Base-by-base conservation (phyloP, 2,888 invertebrate genomes). In the Stegophylla sp. region DNA sequence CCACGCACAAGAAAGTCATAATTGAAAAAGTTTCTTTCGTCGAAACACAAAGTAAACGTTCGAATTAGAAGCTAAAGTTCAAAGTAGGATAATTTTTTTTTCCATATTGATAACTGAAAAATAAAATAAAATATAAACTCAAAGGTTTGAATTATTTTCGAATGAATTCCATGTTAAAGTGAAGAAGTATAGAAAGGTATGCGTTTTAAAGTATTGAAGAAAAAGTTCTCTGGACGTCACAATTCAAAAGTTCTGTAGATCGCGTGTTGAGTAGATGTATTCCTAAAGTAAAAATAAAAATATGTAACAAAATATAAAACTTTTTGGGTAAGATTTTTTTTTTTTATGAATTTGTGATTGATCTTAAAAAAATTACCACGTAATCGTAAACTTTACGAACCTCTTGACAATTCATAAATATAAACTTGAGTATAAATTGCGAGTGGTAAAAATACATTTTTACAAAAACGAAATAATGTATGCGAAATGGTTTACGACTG, bases 1-100 rank as follows among this genome's bases (percentile, higher is more conserved):
- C 59, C 26, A 45, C 17, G 43, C n/a, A 48, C 59, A 63, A 51
- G 10, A 64, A 63, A 64, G 51, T 41, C 63, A 75, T 75, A 75
- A 75, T 75, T 75, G 63, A 75, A 75, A 75, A 75, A 75, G 34
- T 75, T 75, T 74, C 51, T 63, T 23, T 64, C 26, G 51, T 41
- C 17, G 10, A 28, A 73, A 63, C 34, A 51, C 17, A 34, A 63
- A 51, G 48, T 75, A 63, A 51, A 61, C 48, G 63, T 51, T 51
- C 20, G 63, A 75, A 75, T 64, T 63, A 74, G 34, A 75, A 51
- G 17, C 7, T 23, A 23, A 75, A 64, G 74, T 74, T 74, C 61
- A 63, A 61, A 74, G 74, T 51, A 34, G 34, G 63, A 75, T 75
- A 63, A 56, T 56, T 56, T 63, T 41, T 75, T 74, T 43, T 74